Conservation (phyloP, 2,797 vertebrate species). For the Hemitrygon akajei region DNA sequence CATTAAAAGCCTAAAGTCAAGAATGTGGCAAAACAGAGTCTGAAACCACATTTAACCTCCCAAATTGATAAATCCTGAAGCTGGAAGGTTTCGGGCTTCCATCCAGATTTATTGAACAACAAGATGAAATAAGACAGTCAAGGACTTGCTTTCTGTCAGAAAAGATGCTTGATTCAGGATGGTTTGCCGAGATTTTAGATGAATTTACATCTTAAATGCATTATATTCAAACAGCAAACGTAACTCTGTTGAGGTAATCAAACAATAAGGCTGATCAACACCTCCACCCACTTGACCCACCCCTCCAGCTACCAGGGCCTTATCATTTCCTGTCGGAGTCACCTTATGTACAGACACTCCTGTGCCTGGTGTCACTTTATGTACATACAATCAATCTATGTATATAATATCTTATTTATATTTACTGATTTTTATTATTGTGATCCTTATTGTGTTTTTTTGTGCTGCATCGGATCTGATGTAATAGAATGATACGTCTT, state of each 20-base stretch:
- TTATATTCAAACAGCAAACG: not conserved
- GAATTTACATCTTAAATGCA: not conserved
- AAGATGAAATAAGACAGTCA: not conserved
- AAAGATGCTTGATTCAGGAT: not conserved
- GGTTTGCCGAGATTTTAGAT: not conserved
- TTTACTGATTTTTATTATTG: too few species aligned
- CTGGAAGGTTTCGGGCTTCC: not conserved
- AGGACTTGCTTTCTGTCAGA: not conserved
- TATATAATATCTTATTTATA: too few species aligned
- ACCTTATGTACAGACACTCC: too few species aligned
- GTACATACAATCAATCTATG: too few species aligned
- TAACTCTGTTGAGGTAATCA: not conserved
- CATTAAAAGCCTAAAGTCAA: not conserved
- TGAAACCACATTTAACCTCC: conserved; percentile 22
- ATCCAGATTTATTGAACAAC: conserved; percentile 14
- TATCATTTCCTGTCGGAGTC: too few species aligned
- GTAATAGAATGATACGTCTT: too few species aligned
- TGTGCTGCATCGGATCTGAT: too few species aligned
- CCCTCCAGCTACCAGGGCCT: too few species aligned
- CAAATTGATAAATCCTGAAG: conserved; percentile 36
- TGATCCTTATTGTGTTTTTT: too few species aligned
- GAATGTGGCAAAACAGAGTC: conserved; percentile 34
- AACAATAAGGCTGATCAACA: too few species aligned
- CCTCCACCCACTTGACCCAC: too few species aligned
- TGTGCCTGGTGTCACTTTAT: too few species aligned